Conservation (phyloP, 2,797 vertebrate species). For the Diglossa cyanea region DNA sequence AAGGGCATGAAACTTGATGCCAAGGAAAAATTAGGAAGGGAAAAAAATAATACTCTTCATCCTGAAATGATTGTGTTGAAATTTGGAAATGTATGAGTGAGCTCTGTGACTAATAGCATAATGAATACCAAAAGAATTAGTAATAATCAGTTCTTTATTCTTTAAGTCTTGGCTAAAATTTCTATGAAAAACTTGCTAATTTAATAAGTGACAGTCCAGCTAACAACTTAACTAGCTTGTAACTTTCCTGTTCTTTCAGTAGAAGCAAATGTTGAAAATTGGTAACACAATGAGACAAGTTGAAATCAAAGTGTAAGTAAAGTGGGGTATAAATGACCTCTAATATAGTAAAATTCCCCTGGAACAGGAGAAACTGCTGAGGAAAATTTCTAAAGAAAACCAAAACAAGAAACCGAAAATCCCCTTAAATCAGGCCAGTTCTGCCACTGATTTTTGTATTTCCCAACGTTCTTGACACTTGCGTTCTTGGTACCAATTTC, state of each 20-base stretch:
- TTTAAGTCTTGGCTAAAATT: conserved; percentile 38
- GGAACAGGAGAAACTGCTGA: not conserved
- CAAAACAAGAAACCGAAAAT: not conserved
- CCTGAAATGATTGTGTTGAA: conserved; percentile 63
- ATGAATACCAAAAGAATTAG: conserved; percentile 61
- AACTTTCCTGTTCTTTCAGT: not conserved
- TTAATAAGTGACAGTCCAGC: conserved; percentile 40
- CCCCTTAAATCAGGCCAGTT: not conserved
- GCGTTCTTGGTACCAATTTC: rapidly evolving
- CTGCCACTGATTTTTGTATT: not conserved
- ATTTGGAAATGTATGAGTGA: conserved; percentile 57
- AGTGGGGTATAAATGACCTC: not conserved
- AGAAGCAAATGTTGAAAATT: conserved; percentile 57
- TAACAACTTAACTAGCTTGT: conserved; percentile 22
- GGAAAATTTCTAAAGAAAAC: not conserved
- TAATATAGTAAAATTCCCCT: not conserved
- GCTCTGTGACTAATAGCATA: conserved; percentile 59
- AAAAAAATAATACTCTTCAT: conserved; percentile 7
- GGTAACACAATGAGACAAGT: not conserved
- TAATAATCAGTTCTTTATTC: conserved; percentile 39
- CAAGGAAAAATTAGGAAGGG: conserved; percentile 7
- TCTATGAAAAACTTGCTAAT: conserved; percentile 38
- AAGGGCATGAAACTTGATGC: conserved; percentile 32
- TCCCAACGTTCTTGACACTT: not conserved
- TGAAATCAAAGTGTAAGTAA: conserved; percentile 30